Evolutionary conservation across 2,888 invertebrate genomes (phyloP).

Genomic region (Palloptera scutellata): DNA sequence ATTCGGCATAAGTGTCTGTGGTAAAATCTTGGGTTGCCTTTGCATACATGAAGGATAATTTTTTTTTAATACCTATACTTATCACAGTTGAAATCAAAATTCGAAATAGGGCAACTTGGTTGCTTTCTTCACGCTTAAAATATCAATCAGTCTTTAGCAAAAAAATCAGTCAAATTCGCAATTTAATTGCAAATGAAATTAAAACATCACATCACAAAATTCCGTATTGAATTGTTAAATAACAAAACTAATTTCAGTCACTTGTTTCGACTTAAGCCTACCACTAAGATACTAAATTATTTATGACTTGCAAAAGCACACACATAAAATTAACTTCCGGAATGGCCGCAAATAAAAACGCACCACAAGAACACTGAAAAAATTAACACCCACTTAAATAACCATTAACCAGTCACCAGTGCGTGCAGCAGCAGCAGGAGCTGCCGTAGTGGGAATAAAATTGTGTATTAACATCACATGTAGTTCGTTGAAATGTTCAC

Average conservation of each 20-base stretch:
- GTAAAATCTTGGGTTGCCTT: slow-evolving; percentile 22
- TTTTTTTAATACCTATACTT: neutral
- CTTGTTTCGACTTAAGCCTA: slow-evolving; percentile 19
- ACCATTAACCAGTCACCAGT: slow-evolving; percentile 39
- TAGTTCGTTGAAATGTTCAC: slow-evolving; percentile 42
- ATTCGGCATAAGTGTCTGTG: slow-evolving; percentile 19
- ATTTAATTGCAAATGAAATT: slow-evolving; percentile 39
- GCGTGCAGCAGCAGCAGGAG: slow-evolving; percentile 11
- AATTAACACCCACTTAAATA: slow-evolving; percentile 46
- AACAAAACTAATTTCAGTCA: slow-evolving; percentile 33
- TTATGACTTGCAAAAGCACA: slow-evolving; percentile 22
- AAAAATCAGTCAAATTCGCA: slow-evolving; percentile 33
- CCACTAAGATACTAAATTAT: slow-evolving; percentile 23
- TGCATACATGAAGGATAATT: slow-evolving; percentile 5
- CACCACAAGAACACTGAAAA: slow-evolving; percentile 23
- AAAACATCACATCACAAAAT: slow-evolving; percentile 39
- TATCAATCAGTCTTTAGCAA: slow-evolving; percentile 33
- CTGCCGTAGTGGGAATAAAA: slow-evolving; percentile 15
- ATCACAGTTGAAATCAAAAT: slow-evolving; percentile 26
- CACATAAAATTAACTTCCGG: slow-evolving; percentile 30
- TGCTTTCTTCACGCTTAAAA: slow-evolving; percentile 15
- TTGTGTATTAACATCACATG: slow-evolving; percentile 20
- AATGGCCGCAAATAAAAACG: slow-evolving; percentile 32
- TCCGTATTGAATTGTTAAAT: slow-evolving; percentile 30
- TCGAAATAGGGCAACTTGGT: slow-evolving; percentile 12